Evolutionary conservation across 1,140 invertebrate species (phyloP).

Genomic region (Drosophila fuyamai): DNA sequence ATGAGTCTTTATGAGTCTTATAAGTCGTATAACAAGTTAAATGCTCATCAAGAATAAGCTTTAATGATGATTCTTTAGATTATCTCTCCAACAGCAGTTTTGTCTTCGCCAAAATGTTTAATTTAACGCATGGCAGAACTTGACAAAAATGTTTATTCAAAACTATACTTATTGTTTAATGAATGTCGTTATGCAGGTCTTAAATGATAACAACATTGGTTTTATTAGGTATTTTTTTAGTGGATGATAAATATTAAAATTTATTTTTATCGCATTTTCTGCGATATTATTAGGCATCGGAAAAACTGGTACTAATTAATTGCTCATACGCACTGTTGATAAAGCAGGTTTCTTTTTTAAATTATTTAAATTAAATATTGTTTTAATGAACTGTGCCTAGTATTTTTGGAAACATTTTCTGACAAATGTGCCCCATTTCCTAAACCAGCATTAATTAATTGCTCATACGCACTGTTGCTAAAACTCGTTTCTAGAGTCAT

Average conservation of each 20-base stretch:
- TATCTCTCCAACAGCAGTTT: not conserved
- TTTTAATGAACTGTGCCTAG: too few species aligned
- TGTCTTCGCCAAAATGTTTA: not conserved
- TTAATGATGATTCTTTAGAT: not conserved
- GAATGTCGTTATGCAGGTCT: not conserved
- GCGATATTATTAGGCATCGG: too few species aligned
- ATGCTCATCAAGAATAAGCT: not conserved
- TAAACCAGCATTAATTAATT: not conserved
- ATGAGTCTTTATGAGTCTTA: conserved; percentile 1
- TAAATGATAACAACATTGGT: not conserved
- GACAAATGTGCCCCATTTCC: too few species aligned
- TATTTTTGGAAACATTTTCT: too few species aligned
- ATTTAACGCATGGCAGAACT: not conserved
- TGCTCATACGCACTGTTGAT: conserved; percentile 3
- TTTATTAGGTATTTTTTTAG: too few species aligned
- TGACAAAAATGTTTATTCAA: not conserved
- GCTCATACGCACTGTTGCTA: not conserved
- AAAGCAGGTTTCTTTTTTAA: not conserved
- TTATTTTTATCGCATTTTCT: too few species aligned
- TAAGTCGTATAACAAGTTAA: conserved; percentile 7
- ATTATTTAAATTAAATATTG: too few species aligned
- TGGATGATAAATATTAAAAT: too few species aligned
- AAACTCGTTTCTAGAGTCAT: not conserved
- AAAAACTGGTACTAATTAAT: not conserved
- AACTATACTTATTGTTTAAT: not conserved